Evolutionary conservation across 2,797 vertebrate genomes (phyloP).

Genomic region (Trematomus bernacchii): DNA sequence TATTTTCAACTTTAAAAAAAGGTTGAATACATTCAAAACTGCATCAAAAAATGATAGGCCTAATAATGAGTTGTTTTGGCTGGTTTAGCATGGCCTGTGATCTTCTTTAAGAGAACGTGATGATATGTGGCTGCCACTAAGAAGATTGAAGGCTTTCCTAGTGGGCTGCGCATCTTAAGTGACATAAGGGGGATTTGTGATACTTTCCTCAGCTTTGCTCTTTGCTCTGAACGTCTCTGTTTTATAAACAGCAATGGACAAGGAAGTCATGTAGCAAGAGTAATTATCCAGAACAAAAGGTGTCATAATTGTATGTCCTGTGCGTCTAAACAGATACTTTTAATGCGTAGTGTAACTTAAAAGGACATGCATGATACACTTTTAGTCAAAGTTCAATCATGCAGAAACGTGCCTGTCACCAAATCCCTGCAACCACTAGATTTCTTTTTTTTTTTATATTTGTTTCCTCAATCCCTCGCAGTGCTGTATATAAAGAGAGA

Average conservation of each 20-base stretch:
- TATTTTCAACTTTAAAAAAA: no score
- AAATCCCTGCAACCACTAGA: background rate
- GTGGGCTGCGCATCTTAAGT: conserved; percentile 65
- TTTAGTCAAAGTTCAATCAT: background rate
- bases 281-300: conserved; percentile 11
- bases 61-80: conserved; percentile 7
- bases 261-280: conserved; percentile 8
- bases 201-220: conserved; percentile 41
- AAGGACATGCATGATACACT: background rate
- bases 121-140: conserved; percentile 61
- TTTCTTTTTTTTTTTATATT: background rate
- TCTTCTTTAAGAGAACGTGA: conserved; percentile 23
- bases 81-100: conserved; percentile 11
- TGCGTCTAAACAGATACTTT: background rate
- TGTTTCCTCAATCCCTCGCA: background rate
- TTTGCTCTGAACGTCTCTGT: conserved; percentile 43
- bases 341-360: background rate
- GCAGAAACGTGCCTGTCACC: background rate
- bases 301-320: conserved; percentile 4
- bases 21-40: conserved; percentile 2
- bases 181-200: conserved; percentile 80
- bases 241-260: conserved; percentile 33
- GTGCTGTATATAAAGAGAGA: conserved; percentile 17
- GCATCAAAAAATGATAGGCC: background rate
- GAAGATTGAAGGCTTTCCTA: conserved; percentile 79